Conservation (phyloP, 2,888 invertebrate species). For the Conus canariensis region DNA sequence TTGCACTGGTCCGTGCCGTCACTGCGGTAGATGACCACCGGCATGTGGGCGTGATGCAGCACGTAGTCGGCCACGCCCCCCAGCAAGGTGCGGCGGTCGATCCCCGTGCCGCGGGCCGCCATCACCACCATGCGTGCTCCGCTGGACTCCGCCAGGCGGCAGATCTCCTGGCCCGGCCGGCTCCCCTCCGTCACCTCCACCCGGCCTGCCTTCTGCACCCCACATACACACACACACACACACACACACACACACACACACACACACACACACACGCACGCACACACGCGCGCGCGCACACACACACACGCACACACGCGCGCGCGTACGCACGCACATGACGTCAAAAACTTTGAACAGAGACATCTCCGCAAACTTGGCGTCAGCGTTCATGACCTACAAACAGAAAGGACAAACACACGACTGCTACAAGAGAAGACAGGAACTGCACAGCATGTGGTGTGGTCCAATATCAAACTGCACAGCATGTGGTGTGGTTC, state of each 20-base stretch:
- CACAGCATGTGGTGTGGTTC: too few species aligned
- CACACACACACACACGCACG: constrained; percentile 13
- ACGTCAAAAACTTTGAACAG: too few species aligned
- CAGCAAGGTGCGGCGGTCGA: neutral
- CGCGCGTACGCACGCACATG: too few species aligned
- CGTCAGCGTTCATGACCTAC: too few species aligned
- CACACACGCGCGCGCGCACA: neutral
- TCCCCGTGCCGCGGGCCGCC: neutral
- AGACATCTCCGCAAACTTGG: too few species aligned
- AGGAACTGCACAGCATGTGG: too few species aligned
- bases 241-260: constrained; percentile 1
- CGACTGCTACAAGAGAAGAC: too few species aligned
- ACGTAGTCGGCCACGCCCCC: neutral
- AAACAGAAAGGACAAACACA: too few species aligned
- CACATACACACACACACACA: neutral
- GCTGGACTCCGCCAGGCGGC: neutral
- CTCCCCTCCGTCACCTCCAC: neutral
- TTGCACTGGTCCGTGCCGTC: neutral
- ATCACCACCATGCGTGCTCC: neutral
- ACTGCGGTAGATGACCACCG: neutral
- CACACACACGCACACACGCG: neutral
- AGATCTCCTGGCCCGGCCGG: neutral
- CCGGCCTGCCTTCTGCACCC: neutral
- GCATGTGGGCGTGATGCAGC: neutral
- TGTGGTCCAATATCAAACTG: too few species aligned